These are phyloP conservation scores for Cyaniris semiargus DNA, from an alignment of 2,888 invertebrate genomes.

Conservation along the genomic window DNA sequence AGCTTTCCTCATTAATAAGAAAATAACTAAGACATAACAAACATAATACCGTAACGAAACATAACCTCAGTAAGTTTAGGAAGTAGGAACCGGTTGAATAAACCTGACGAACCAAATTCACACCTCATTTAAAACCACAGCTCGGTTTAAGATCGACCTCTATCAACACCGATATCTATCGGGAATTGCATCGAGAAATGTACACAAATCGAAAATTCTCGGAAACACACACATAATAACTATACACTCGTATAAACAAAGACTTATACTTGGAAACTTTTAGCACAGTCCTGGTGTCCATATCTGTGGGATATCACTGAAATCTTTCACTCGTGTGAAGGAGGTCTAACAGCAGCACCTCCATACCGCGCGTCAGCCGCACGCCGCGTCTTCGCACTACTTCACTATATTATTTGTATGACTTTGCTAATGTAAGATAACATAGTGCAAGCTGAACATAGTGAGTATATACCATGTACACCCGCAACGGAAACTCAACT, in stretches of 20 bases:
- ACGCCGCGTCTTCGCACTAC: constrained; percentile 47
- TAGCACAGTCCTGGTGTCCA: neutral
- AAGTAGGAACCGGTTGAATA: neutral
- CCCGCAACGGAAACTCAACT: constrained; percentile 41
- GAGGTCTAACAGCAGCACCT: neutral
- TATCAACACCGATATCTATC: neutral
- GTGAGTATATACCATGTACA: constrained; percentile 21
- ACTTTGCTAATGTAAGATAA: constrained; percentile 76
- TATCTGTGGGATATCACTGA: neutral
- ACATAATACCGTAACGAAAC: neutral
- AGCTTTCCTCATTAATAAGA: too few relatives aligned
- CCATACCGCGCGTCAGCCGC: constrained; percentile 37
- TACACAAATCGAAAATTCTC: neutral
- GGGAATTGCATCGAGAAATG: neutral
- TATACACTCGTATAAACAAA: neutral
- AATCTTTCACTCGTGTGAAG: constrained; percentile 22
- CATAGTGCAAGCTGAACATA: constrained; percentile 47
- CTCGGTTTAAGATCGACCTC: neutral
- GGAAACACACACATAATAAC: neutral
- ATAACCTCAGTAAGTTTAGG: neutral
- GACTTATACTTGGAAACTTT: neutral
- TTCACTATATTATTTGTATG: constrained; percentile 64
- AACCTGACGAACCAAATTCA: neutral
- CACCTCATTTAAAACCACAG: neutral
- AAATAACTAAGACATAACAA: too few relatives aligned